Evolutionary conservation across 1,140 invertebrate species (phyloP), one percentile per base, ranked within the genome.

Genomic region (Drosophila fuyamai): DNA sequence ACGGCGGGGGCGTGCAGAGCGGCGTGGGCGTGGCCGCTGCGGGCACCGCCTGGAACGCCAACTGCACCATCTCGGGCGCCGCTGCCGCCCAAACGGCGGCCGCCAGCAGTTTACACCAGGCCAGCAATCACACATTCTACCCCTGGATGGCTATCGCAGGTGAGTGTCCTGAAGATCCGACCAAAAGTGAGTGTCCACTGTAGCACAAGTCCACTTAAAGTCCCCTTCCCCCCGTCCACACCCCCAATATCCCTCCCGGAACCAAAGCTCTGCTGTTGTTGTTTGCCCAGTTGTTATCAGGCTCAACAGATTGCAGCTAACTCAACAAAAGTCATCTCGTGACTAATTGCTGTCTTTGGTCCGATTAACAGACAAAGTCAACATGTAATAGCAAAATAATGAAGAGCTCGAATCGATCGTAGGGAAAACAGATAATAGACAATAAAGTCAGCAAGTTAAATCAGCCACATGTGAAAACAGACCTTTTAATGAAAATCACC

Each of bases 141-240:
- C 97, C 97, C 74, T 98, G 97, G 97, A 98, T 98, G 97, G 97
- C 97, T 94, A 98, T 98, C 95, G 97, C 97, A 98, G 97, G 97
- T 98, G 93, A 96, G 96, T 91, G 66, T 70, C 79, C 67, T 56
- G 84, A 82, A 66, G 83, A 89, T 90, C 83, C 83, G 82, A 89
- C 50, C 83, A 86, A 86, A 86, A 86, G 82, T 86, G 82, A 86
- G 82, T 86, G 82, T 84, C 77, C 65, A 78, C 68, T 48, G 48
- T 23, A 55, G 68, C 63, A 72, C 65, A 79, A 58, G 55, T 65
- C 73, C 72, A 67, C 40, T 46, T 67, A 50, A 55, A 68, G 54
- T 51, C 70, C 46, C 36, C 36, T 13, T 38, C 9, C 36, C 36
- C 29, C 48, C 9, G 38, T 18, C 54, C n/a, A 8, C 36, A 8